A percentile compares a stretch with the other conserved stretches of the same genome.
Evolutionary conservation across 2,888 invertebrate genomes (phyloP).

Genomic region (Pheosia tremula): DNA sequence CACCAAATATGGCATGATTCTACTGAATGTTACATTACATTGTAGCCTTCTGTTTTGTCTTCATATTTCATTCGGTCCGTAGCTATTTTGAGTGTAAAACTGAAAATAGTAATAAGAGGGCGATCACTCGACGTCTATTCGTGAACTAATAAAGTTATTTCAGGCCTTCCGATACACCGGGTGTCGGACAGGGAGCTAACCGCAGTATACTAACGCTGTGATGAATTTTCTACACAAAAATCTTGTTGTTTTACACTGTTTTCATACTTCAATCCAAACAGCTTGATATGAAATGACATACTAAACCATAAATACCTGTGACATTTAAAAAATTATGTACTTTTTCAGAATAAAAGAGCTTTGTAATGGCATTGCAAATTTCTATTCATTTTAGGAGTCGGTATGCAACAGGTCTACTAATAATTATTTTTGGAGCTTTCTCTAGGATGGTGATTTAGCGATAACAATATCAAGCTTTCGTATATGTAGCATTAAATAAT

Average conservation of each 20-base stretch:
- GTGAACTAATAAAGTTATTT: slow-evolving; percentile 76
- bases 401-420: too few species aligned
- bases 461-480: too few species aligned
- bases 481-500: too few species aligned
- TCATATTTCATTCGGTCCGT: slow-evolving; percentile 42
- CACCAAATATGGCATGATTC: too few species aligned
- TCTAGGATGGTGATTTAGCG: too few species aligned
- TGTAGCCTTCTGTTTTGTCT: slow-evolving; percentile 34
- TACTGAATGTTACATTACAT: slow-evolving; percentile 8
- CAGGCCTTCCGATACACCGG: slow-evolving; percentile 59
- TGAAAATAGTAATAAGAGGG: slow-evolving; percentile 74
- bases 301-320: too few species aligned
- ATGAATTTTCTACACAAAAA: slow-evolving; percentile 29
- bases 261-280: not conserved
- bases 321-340: too few species aligned
- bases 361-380: too few species aligned
- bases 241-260: not conserved
- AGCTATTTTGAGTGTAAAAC: slow-evolving; percentile 61
- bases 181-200: slow-evolving; percentile 33
- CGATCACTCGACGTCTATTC: slow-evolving; percentile 75
- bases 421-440: too few species aligned
- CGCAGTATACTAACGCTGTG: slow-evolving; percentile 23
- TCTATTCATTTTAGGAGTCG: too few species aligned
- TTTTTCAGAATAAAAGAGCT: too few species aligned
- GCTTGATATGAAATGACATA: too few species aligned